Conservation (phyloP, 2,113 vertebrate genomes). For the Chaenogobius annularis region DNA sequence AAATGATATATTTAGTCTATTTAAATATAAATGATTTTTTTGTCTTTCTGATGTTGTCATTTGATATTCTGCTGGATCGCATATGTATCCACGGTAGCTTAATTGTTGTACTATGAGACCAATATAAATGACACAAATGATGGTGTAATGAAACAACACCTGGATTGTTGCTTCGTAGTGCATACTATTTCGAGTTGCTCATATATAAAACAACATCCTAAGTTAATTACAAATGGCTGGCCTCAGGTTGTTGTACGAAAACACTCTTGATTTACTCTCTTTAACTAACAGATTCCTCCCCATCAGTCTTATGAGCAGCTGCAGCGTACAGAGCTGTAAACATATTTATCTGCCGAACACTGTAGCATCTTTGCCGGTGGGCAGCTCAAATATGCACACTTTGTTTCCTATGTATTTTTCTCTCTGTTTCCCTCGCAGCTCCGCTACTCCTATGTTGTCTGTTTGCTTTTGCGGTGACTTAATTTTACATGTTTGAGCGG, state of each 20-base stretch:
- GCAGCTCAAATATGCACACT: conserved; percentile 30
- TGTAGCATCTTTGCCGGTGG: conserved; percentile 19
- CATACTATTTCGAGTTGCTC: not conserved
- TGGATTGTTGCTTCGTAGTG: not conserved
- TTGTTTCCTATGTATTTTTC: conserved; percentile 8
- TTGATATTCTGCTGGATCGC: too few species aligned
- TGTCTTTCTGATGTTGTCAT: too few species aligned
- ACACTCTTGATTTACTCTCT: conserved; percentile 22
- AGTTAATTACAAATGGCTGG: conserved; percentile 45
- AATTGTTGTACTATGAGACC: too few species aligned
- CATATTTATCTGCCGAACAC: conserved; percentile 33
- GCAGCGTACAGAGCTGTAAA: not conserved
- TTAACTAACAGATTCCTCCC: conserved; percentile 9
- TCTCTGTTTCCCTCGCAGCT: conserved; percentile 12
- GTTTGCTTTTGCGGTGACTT: conserved; percentile 9
- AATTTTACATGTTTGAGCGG: not conserved
- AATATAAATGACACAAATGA: too few species aligned
- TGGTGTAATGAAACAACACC: too few species aligned
- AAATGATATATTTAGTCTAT: too few species aligned
- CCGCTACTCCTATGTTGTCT: conserved; percentile 15
- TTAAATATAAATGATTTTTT: too few species aligned
- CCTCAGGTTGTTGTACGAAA: conserved; percentile 30
- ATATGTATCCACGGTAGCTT: too few species aligned
- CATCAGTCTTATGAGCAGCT: conserved; percentile 12
- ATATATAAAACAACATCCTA: conserved; percentile 31